Evolutionary conservation across 2,797 vertebrate species (phyloP).

Genomic region (Novumbra hubbsi): DNA sequence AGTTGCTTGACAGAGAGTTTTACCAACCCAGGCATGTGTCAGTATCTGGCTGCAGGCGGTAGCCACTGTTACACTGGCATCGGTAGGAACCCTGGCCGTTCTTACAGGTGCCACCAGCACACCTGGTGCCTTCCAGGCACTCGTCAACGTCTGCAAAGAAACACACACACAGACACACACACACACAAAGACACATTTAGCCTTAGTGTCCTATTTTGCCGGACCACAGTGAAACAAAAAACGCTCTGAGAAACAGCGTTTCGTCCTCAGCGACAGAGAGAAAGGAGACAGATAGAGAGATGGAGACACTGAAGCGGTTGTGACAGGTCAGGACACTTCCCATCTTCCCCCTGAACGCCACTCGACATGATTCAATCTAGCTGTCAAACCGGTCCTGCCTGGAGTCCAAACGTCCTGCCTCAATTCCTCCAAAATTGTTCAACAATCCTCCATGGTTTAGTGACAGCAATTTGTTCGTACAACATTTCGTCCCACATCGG

Average conservation of each 20-base stretch:
- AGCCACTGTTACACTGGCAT: conserved; percentile 46
- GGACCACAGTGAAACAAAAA: neutral
- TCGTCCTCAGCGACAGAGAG: neutral
- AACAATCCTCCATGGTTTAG: too few species aligned
- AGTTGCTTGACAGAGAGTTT: conserved; percentile 6
- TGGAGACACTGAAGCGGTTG: neutral
- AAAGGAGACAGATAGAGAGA: conserved; percentile 1
- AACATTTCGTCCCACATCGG: too few species aligned
- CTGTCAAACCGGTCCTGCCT: neutral
- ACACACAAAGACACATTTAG: conserved; percentile 23
- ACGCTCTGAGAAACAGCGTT: neutral
- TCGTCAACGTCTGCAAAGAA: conserved; percentile 50
- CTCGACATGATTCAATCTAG: neutral
- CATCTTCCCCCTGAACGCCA: neutral
- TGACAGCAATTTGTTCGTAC: too few species aligned
- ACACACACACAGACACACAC: conserved; percentile 19
- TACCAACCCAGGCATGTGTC: conserved; percentile 44
- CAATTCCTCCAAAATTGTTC: too few species aligned
- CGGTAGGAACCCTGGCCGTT: conserved; percentile 48
- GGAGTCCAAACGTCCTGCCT: neutral
- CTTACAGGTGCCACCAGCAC: conserved; percentile 39
- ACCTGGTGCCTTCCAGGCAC: conserved; percentile 42
- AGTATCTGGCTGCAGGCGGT: conserved; percentile 37
- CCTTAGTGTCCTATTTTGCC: neutral
- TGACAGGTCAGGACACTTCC: neutral